Evolutionary conservation across 2,888 invertebrate species (phyloP).

Genomic region (Calliphora vomitoria): DNA sequence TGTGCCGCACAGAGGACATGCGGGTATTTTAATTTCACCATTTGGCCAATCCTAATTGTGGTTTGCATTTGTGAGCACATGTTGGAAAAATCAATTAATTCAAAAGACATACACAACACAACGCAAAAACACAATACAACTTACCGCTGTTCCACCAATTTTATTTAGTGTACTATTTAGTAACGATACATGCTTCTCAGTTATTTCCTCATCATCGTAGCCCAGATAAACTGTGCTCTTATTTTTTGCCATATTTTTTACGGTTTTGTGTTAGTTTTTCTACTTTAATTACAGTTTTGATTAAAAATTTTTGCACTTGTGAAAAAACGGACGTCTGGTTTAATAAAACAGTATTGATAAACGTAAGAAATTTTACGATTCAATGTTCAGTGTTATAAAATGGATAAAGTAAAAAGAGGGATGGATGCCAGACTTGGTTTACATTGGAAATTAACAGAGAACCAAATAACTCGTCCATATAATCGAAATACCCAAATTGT

Average conservation of each 20-base stretch:
- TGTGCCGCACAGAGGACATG: constrained; percentile 91
- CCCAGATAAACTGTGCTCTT: constrained; percentile 89
- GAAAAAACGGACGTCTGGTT: constrained; percentile 59
- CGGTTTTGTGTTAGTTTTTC: background rate
- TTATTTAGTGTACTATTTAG: constrained; percentile 91
- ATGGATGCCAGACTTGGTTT: background rate
- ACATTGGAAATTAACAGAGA: too few relatives aligned
- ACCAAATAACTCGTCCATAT: too few relatives aligned
- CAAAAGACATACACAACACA: constrained; percentile 13
- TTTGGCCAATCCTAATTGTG: constrained; percentile 88
- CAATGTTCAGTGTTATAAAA: constrained; percentile 5
- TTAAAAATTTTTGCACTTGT: constrained; percentile 41
- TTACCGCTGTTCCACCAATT: constrained; percentile 92
- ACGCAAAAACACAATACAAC: constrained; percentile 79
- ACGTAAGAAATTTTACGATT: background rate
- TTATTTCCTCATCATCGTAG: constrained; percentile 91
- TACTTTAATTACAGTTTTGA: constrained; percentile 10
- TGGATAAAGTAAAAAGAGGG: background rate
- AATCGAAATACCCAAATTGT: too few relatives aligned
- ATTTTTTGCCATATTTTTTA: constrained; percentile 84
- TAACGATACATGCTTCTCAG: constrained; percentile 88
- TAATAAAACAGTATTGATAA: constrained; percentile 42
- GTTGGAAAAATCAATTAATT: constrained; percentile 81
- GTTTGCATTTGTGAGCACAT: constrained; percentile 48
- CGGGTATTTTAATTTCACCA: constrained; percentile 85